Evolutionary conservation across 2,113 vertebrate species (phyloP).

Genomic region (Leucopternis melanops): DNA sequence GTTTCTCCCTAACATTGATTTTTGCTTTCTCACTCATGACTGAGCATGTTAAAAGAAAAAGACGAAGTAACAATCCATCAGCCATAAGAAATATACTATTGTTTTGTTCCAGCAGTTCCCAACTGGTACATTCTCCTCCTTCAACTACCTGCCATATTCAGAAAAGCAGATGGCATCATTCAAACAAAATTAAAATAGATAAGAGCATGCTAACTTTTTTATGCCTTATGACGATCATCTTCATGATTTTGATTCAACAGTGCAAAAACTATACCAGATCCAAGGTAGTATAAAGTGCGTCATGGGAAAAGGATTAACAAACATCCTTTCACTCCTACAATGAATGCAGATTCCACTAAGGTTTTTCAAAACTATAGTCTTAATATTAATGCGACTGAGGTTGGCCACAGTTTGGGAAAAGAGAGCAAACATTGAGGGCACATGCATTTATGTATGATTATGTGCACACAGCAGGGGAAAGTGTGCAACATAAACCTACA

Average conservation of each 20-base stretch:
- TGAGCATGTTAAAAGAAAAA: neutral
- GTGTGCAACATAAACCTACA: neutral
- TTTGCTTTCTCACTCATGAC: neutral
- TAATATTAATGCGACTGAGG: neutral
- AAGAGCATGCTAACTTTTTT: conserved; percentile 20
- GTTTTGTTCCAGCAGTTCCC: neutral
- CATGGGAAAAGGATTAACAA: neutral
- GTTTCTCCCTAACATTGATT: neutral
- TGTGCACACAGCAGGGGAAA: neutral
- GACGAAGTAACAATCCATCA: neutral
- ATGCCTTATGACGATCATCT: neutral
- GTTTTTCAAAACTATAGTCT: neutral
- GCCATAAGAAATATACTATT: neutral
- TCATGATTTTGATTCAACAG: neutral
- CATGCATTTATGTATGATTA: neutral
- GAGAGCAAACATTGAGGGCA: neutral
- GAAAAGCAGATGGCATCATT: conserved; percentile 50
- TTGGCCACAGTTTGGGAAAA: neutral
- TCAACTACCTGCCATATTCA: neutral
- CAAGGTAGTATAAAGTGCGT: neutral
- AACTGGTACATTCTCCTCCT: neutral
- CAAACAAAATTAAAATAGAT: conserved; percentile 42
- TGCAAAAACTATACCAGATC: neutral
- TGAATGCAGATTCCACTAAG: neutral
- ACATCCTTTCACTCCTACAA: neutral